Evolutionary conservation across 92 coral and sea anemone species (phyloP), one percentile per base, ranked within the genome.

Genomic region (Hydrozoanthus gracilis): DNA sequence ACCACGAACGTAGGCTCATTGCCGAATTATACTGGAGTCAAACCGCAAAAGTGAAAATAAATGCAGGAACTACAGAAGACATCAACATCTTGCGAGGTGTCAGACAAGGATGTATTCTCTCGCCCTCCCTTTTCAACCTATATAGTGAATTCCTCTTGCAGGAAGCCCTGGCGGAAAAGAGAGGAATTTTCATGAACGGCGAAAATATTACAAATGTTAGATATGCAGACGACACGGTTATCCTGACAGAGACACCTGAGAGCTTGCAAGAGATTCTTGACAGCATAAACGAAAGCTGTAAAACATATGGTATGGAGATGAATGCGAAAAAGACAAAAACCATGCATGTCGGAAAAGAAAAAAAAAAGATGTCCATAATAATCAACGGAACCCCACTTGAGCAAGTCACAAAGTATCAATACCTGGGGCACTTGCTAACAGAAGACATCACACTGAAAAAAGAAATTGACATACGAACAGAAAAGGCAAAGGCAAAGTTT

Each of bases 321-420:
- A 77, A 39, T 61, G 61, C 66, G 8, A 77, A 77, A 45, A 50
- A 50, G 51, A 77, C 66, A 8, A 77, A 77, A 61, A 61, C 82
- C 13, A 77, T 77, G 65, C n/a, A 39, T 39, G 51, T 73, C 46
- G 51, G 50, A 12, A 73, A 73, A 73, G 78, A 73, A 73, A 51
- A 39, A 73, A 46, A 12, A 27, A 73, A 39, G 46, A 73, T 73
- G 78, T 0, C n/a, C 51, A 12, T 73, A 51, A 73, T 39, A 12
- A 27, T 27, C 46, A 51, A 73, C 46, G 78, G 46, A 73, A 73
- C 46, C 46, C 39, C 46, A 39, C 50, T 73, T 27, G 46, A 27
- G 27, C 78, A 73, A 73, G 78, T 73, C n/a, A 13, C 46, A 39
- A 73, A 73, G 39, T 73, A 39, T 73, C n/a, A 39, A 51, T 73